Evolutionary conservation across 2,888 invertebrate genomes (phyloP), one percentile per base, ranked within the genome.

Genomic region (Brachypalpus laphriformis): DNA sequence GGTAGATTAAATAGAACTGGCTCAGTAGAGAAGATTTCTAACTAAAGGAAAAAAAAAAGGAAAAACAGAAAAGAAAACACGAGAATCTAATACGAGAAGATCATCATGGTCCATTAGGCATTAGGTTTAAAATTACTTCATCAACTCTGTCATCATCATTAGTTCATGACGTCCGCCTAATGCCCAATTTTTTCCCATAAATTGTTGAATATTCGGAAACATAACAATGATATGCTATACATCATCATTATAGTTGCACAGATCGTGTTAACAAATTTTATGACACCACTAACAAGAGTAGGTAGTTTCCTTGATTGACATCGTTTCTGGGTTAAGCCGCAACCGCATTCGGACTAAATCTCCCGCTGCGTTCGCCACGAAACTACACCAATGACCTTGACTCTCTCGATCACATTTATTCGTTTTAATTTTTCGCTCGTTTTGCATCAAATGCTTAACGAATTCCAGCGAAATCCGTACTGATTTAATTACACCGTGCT

Each of bases 401-500:
- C 34, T 37, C 56, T 57, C 18, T 20, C 18, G 37, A 37, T 18
- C 56, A 25, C 16, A 54, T 16, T n/a, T 22, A 11, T n/a, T 25
- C 25, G 3, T 9, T n/a, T 22, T 4, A 22, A 22, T 49, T 22
- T n/a, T 40, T 65, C 8, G 51, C 66, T 66, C 37, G 28, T 56
- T 45, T 74, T 6, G 16, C 14, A 45, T 31, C 54, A 22, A 54
- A 16, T 11, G 20, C 16, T 11, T 54, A 74, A 63, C 22, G 42
- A 74, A 54, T 72, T 65, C 56, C 63, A 65, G 18, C 34, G 74
- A 54, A 45, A 65, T 56, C 22, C 16, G 22, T 20, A 63, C 54
- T 28, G 18, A 49, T n/a, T 72, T 59, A 66, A 72, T 47, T 72
- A 66, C 59, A 66, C 16, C 37, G 63, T 75, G 68, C 61, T 56